A percentile compares a stretch with the other conserved stretches of the same genome.
phyloP scores from a whole-genome alignment of 2,113 vertebrate species.

The Dolichallabes microphthalmus region DNA sequence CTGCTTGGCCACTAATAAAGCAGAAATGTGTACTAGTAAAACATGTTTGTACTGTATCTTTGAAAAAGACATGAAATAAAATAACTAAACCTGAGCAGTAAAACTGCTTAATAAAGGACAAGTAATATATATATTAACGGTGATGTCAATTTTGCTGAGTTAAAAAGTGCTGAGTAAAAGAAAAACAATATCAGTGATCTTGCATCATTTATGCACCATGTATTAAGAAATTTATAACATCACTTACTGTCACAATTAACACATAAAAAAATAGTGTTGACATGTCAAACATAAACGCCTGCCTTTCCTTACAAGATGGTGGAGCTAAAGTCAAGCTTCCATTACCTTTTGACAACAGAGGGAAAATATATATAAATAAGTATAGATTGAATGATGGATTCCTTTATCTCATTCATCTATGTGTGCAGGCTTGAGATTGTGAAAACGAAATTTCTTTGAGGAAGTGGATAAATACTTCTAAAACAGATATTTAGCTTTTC shows the following conservation, averaged over 20 bases:
- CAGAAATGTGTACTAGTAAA: not conserved
- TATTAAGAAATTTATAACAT: not conserved
- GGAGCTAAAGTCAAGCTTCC: constrained; percentile 5
- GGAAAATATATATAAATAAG: constrained; percentile 5
- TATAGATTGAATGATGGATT: not conserved
- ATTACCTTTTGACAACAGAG: constrained; percentile 23
- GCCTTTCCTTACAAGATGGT: constrained; percentile 3
- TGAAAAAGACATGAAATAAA: not conserved
- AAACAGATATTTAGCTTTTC: not conserved
- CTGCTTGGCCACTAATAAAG: not conserved
- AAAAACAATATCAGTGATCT: not conserved
- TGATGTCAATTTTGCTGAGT: not conserved
- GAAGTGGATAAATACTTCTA: not conserved
- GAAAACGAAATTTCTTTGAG: constrained; percentile 16
- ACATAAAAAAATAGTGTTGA: not conserved
- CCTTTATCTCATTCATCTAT: constrained; percentile 9
- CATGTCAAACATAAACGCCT: not conserved
- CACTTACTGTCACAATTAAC: not conserved
- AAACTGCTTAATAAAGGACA: not conserved
- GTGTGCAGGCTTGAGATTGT: not conserved
- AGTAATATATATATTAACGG: not conserved
- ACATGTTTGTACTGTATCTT: not conserved
- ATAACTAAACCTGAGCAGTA: not conserved
- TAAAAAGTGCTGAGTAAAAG: not conserved
- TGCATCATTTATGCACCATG: not conserved